These are phyloP conservation scores for Busseola fusca DNA, from an alignment of 2,888 invertebrate genomes.

Conservation along the genomic window DNA sequence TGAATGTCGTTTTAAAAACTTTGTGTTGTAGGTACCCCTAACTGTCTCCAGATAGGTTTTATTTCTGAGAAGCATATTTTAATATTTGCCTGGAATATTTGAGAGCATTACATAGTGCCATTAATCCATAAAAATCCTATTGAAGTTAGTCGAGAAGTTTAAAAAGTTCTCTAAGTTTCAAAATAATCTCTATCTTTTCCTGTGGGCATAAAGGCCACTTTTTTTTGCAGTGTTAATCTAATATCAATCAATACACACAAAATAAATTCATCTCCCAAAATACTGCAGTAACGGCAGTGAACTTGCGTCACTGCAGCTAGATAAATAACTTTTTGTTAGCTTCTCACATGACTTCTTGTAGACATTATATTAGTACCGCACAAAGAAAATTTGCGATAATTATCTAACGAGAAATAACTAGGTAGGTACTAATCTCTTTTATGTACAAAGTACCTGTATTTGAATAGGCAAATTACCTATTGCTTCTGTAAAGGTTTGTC, in stretches of 20 bases:
- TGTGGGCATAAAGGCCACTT: neutral
- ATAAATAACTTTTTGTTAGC: constrained; percentile 31
- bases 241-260: neutral
- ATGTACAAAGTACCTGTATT: constrained; percentile 8
- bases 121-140: neutral
- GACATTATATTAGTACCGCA: constrained; percentile 9
- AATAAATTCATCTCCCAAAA: constrained; percentile 24
- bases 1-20: neutral
- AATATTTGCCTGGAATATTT: neutral
- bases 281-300: constrained; percentile 1
- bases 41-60: too few species aligned
- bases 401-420: constrained; percentile 32
- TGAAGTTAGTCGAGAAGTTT: neutral
- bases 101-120: neutral
- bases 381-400: constrained; percentile 9
- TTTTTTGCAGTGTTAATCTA: neutral
- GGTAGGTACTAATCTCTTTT: constrained; percentile 4
- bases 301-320: constrained; percentile 28
- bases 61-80: neutral
- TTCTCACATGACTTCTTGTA: constrained; percentile 47
- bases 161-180: neutral
- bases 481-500: constrained; percentile 6
- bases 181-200: neutral
- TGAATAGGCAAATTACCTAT: constrained; percentile 1
- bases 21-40: neutral